These are phyloP conservation scores for Brachyrhaphis roseni DNA, from an alignment of 2,797 vertebrate species.

Conservation along the genomic window DNA sequence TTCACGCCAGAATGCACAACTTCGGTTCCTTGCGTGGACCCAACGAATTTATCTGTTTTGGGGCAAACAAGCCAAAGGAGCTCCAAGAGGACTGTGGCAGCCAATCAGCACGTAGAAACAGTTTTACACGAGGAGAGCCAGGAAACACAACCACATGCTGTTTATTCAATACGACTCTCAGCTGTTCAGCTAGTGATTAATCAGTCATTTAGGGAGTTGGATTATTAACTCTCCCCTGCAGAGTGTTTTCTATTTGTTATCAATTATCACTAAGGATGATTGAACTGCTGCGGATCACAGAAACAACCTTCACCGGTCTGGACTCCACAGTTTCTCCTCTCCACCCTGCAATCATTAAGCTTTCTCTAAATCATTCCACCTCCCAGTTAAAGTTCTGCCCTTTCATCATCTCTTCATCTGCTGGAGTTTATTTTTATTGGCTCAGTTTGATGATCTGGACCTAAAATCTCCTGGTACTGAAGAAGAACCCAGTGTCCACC, in stretches of 20 bases:
- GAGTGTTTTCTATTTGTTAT: constrained; percentile 73
- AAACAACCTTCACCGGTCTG: constrained; percentile 22
- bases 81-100: constrained; percentile 47
- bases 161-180: constrained; percentile 60
- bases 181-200: constrained; percentile 60
- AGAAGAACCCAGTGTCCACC: neutral
- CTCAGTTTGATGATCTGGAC: neutral
- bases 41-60: constrained; percentile 75
- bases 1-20: constrained; percentile 78
- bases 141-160: constrained; percentile 65
- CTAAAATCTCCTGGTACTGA: neutral
- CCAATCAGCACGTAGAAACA: constrained; percentile 45
- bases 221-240: constrained; percentile 67
- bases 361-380: constrained; percentile 5
- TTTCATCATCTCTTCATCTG: neutral
- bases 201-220: constrained; percentile 66
- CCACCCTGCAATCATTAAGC: neutral
- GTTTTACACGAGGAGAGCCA: constrained; percentile 39
- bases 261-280: constrained; percentile 67
- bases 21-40: constrained; percentile 81
- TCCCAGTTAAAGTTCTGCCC: neutral
- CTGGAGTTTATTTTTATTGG: neutral
- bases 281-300: constrained; percentile 50
- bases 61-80: constrained; percentile 42
- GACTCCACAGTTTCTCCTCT: constrained; percentile 13